These are phyloP conservation scores for Athalia circularis DNA, from an alignment of 2,888 invertebrate genomes.

Conservation along the genomic window DNA sequence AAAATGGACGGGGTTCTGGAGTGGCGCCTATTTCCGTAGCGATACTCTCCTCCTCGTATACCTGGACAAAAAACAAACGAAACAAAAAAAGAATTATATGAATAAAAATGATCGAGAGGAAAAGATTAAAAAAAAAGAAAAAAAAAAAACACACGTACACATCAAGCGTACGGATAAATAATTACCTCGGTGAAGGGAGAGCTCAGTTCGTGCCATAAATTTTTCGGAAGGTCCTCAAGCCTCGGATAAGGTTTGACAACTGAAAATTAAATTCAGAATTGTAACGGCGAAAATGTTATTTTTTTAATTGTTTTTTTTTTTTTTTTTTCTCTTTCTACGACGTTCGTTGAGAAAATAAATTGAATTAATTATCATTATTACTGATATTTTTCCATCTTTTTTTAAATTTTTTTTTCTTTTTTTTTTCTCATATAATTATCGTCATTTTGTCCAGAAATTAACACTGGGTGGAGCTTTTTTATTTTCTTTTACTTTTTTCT, in stretches of 20 bases:
- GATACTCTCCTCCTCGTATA: conserved; percentile 69
- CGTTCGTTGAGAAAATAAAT: no score
- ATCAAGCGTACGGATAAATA: conserved; percentile 34
- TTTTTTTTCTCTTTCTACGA: no score
- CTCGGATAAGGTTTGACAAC: conserved; percentile 57
- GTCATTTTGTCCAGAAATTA: no score
- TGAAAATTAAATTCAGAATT: conserved; percentile 14
- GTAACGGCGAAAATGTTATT: no score
- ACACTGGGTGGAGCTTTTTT: no score
- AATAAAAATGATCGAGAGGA: not conserved
- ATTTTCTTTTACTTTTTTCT: no score
- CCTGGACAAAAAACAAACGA: conserved; percentile 56
- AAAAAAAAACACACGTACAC: conserved; percentile 24
- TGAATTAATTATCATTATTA: no score
- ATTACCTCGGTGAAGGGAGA: conserved; percentile 72
- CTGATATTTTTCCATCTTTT: no score
- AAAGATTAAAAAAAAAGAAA: no score
- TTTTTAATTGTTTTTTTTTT: no score
- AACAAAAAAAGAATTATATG: not conserved
- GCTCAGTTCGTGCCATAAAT: conserved; percentile 71
- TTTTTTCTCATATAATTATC: not conserved
- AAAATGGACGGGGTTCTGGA: conserved; percentile 83
- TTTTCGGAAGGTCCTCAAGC: conserved; percentile 69
- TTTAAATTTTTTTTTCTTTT: no score
- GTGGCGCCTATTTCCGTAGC: conserved; percentile 75